Evolutionary conservation across 2,113 vertebrate species (phyloP).

Genomic region (Ophthalmotilapia sp.): DNA sequence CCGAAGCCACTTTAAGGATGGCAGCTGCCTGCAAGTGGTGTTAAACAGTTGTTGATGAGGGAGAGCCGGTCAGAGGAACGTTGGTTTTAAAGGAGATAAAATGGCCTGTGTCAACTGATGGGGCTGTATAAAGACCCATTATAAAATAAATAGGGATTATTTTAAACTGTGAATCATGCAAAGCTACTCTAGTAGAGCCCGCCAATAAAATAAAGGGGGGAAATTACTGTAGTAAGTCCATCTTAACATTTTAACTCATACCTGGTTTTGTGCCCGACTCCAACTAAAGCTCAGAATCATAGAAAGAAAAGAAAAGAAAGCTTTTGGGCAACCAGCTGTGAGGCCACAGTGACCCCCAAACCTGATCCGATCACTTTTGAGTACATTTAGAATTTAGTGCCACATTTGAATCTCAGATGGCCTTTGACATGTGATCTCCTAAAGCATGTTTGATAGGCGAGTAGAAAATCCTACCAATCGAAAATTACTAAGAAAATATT

Average conservation of each 20-base stretch:
- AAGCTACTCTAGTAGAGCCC: background rate
- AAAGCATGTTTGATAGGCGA: background rate
- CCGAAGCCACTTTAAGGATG: background rate
- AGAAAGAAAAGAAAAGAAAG: background rate
- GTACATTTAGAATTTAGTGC: background rate
- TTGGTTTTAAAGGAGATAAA: background rate
- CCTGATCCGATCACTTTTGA: fast-evolving
- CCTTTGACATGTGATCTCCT: fast-evolving
- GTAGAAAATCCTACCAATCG: background rate
- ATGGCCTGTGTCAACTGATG: background rate
- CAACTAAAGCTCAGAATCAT: background rate
- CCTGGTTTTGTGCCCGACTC: background rate
- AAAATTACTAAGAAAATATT: background rate
- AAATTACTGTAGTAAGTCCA: background rate
- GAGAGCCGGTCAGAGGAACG: background rate
- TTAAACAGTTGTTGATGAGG: background rate
- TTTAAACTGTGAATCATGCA: background rate
- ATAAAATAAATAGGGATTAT: background rate
- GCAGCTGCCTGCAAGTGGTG: background rate
- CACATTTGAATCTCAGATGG: background rate
- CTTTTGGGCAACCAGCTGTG: background rate
- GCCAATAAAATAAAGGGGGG: background rate
- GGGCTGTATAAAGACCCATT: background rate
- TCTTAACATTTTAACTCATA: background rate
- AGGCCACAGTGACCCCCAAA: background rate